Base-by-base conservation (phyloP, 1,140 invertebrate genomes). In the Zaprionus vittiger region DNA sequence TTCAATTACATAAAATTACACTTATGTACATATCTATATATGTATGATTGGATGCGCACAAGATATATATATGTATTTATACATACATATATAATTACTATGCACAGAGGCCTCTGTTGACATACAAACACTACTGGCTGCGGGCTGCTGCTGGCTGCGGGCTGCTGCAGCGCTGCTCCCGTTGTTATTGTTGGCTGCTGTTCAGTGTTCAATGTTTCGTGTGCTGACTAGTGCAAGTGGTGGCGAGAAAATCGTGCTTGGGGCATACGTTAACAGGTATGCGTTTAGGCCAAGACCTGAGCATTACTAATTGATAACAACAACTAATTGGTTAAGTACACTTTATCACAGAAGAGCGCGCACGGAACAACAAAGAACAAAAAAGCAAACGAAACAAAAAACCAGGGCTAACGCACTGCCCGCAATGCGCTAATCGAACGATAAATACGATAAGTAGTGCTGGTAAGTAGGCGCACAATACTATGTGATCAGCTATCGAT, bases 1-100 rank as follows among this genome's bases (percentile, higher is more conserved):
- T 89, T 87, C 84, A 87, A 89, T 87, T 87, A 89, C 83, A 87
- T 87, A 87, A 87, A 87, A 83, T 83, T 81, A 84, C 78, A 72
- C 69, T 60, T 34, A 57, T 44, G 14, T 14, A 65, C 59, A 60
- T 60, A 59, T 17, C 5, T 24, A 60, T 38, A 5, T 38, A 14
- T 38, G 37, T 38, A 38, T 15, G 37, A 38, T 38, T 15, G 12
- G 37, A 47, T 47, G n/a, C 22, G 28, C 20, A 52, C n/a, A 12
- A 14, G n/a, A 20, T 52, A 22, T 24, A 22, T 4, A 34, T 26
- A 31, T 26, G n/a, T n/a, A 24, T 7, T 11, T 17, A 26, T 22
- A 20, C 11, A 34, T 26, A n/a, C 38, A 28, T 7, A 24, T 15
- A 31, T 47, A 26, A 56, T 26, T 56, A 56, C 59, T 44, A 81